These are phyloP conservation scores for Ianthella basta DNA, from an alignment of 37 sponge, comb jelly and placozoan genomes.

Conservation along the genomic window DNA sequence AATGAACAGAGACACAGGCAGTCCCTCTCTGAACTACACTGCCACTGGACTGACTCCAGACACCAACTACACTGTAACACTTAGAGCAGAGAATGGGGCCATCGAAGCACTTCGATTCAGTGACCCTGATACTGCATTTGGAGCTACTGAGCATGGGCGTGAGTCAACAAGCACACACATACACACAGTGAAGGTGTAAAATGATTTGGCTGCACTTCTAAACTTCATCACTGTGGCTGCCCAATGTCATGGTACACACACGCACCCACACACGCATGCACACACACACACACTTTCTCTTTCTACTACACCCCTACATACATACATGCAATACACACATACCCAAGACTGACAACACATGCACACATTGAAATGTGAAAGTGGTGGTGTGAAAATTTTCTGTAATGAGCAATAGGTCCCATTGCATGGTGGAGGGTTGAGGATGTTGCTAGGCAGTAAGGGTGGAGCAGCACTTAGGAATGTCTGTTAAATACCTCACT, in stretches of 20 bases:
- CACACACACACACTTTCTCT: background rate
- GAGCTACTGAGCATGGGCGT: no score
- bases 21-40: background rate
- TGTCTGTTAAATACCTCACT: no score
- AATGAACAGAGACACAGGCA: background rate
- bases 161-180: no score
- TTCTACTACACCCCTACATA: background rate
- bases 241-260: background rate
- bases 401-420: no score
- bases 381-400: no score
- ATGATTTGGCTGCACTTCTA: no score
- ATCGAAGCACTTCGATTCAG: background rate
- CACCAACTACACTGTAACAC: background rate
- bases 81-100: constrained; percentile 5
- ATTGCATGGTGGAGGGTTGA: no score
- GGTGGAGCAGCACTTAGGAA: no score
- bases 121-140: background rate
- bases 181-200: no score
- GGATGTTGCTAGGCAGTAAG: no score
- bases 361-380: background rate
- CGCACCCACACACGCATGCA: background rate
- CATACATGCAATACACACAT: background rate
- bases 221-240: background rate
- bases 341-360: background rate
- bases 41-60: constrained; percentile 8